Conservation (phyloP, 2,113 vertebrate genomes). For the Apodemus sylvaticus region DNA sequence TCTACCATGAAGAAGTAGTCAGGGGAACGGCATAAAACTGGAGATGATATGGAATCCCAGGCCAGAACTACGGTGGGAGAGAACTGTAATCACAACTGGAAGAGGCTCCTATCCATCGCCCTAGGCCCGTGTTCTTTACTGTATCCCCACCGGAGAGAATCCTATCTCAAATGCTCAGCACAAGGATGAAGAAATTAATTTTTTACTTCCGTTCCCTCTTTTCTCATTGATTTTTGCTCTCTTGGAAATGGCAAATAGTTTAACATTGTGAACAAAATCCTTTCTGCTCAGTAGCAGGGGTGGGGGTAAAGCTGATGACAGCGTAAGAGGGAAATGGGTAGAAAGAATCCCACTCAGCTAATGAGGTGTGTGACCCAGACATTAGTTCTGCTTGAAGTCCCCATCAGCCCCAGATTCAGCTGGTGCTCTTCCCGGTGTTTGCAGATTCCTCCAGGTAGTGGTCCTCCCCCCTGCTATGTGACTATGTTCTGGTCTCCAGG, state of each 20-base stretch:
- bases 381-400: slow-evolving; percentile 61
- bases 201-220: slow-evolving; percentile 31
- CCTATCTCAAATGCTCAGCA: slow-evolving; percentile 47
- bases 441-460: neutral
- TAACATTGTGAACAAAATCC: slow-evolving; percentile 61
- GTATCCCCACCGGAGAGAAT: neutral
- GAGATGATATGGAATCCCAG: neutral
- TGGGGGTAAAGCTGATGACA: neutral
- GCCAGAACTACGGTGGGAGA: neutral
- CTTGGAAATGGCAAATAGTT: slow-evolving; percentile 62
- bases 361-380: slow-evolving; percentile 48
- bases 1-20: neutral
- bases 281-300: slow-evolving; percentile 8
- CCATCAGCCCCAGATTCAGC: slow-evolving; percentile 43
- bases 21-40: neutral
- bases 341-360: slow-evolving; percentile 36
- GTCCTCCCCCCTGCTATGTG: neutral
- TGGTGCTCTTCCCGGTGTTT: neutral
- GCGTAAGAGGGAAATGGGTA: slow-evolving; percentile 36
- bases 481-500: slow-evolving; percentile 26
- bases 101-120: slow-evolving; percentile 29
- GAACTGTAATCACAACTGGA: neutral
- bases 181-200: slow-evolving; percentile 59
- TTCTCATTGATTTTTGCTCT: slow-evolving; percentile 44
- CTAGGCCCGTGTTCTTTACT: neutral